These are phyloP conservation scores for Pangasius mekongensis DNA, from an alignment of 2,797 vertebrate species.

Conservation along the genomic window DNA sequence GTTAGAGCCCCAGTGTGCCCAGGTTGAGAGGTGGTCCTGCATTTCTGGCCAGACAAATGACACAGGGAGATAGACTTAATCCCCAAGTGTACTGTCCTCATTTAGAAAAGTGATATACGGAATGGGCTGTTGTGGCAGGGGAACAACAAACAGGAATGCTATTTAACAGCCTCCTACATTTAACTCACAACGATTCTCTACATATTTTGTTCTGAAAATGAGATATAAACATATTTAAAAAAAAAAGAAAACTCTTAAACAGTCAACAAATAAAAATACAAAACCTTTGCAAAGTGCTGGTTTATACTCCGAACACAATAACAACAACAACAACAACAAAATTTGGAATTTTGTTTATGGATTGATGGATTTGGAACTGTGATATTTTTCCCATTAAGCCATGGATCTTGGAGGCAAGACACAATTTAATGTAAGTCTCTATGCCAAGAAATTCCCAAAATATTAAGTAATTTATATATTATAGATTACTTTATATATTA, in stretches of 20 bases:
- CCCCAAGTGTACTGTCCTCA: slow-evolving; percentile 35
- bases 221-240: background rate
- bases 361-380: background rate
- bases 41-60: background rate
- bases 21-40: background rate
- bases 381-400: background rate
- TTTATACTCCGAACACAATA: background rate
- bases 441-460: background rate
- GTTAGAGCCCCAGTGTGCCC: slow-evolving; percentile 7
- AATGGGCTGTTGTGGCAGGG: background rate
- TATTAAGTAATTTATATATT: background rate
- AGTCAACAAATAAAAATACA: background rate
- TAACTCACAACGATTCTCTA: background rate
- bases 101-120: slow-evolving; percentile 29
- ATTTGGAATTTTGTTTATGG: background rate
- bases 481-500: too few species aligned
- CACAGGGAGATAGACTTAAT: slow-evolving; percentile 38
- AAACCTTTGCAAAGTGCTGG: background rate
- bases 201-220: background rate
- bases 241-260: background rate
- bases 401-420: background rate
- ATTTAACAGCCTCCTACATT: background rate
- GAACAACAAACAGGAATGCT: slow-evolving; percentile 30
- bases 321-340: background rate
- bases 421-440: background rate